A percentile compares a stretch with the other conserved stretches of the same genome.
These are phyloP conservation scores for Dromiciops gliroides DNA, from an alignment of 2,113 vertebrate genomes.

Conservation along the genomic window DNA sequence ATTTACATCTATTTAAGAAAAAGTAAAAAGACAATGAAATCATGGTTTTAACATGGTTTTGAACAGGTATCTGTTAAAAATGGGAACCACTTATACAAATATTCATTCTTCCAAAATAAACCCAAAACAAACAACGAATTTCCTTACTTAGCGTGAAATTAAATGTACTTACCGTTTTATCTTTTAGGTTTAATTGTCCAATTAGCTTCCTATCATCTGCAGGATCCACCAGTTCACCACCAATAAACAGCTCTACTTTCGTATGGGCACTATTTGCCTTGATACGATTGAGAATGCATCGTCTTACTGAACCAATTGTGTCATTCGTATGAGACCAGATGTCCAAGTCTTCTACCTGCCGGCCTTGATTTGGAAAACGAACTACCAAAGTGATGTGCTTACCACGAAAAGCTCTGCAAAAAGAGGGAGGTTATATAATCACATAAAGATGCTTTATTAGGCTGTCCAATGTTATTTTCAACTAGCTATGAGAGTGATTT, in stretches of 20 bases:
- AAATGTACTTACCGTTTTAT: constrained; percentile 93
- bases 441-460: background rate
- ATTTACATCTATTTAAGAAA: constrained; percentile 15
- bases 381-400: constrained; percentile 98
- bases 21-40: background rate
- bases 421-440: constrained; percentile 30
- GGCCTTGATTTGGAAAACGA: constrained; percentile 98
- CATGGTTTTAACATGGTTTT: constrained; percentile 22
- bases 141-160: constrained; percentile 3
- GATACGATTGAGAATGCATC: constrained; percentile 96
- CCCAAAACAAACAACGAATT: constrained; percentile 21
- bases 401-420: constrained; percentile 95
- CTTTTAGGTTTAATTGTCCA: constrained; percentile 98
- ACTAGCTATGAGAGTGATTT: constrained; percentile 30
- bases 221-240: constrained; percentile 98
- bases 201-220: constrained; percentile 98
- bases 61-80: constrained; percentile 3
- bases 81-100: background rate
- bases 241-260: constrained; percentile 98
- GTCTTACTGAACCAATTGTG: constrained; percentile 97
- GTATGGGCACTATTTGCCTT: constrained; percentile 98
- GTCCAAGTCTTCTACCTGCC: constrained; percentile 98
- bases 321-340: constrained; percentile 99
- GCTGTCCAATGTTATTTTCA: constrained; percentile 9
- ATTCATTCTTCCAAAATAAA: constrained; percentile 23